Base-by-base conservation (phyloP, 2,888 invertebrate species). In the Chaitophorus viminalis region DNA sequence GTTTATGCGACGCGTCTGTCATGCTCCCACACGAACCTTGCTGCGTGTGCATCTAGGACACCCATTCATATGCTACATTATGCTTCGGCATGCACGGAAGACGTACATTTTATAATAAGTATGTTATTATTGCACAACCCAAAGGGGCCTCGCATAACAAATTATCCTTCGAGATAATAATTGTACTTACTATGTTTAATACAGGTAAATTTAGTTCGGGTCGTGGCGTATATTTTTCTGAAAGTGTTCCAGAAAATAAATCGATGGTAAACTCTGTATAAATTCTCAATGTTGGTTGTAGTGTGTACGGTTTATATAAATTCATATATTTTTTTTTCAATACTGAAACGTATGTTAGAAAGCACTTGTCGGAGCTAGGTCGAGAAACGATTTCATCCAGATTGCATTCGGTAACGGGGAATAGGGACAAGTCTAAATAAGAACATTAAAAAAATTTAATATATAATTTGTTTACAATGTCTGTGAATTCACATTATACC, bases 61-160 rank as follows among this genome's bases (percentile, higher is more conserved):
- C 29, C 25, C 74, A 81, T 60, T 81, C 81, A 81, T 39, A 46
- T 39, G 29, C 76, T 75, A 54, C n/a, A 65, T 65, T 36, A n/a
- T 54, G 36, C 74, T 60, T 60, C 25, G 14, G 39, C 3, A 2
- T 6, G 21, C 25, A 14, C 17, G 31, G 8, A 14, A 74, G 18
- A 14, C 9, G 11, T 70, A 52, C 17, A 3, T 75, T 39, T 54
- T 3, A 31, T 31, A 18, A n/a, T 72, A 14, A 25, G 46, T 72
- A 39, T 52, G 52, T 31, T 46, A 14, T n/a, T 25, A 29, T 83
- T 39, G 74, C 25, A 17, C 1, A 31, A 84, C 36, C 75, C 65
- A 31, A 76, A 18, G 31, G 29, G 46, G 75, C 46, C 31, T 36
- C 39, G 11, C 68, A 5, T 39, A 65, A 68, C 46, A 39, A 81